These are phyloP conservation scores for Pegoplata infirma DNA, from an alignment of 2,888 invertebrate genomes.

Conservation along the genomic window DNA sequence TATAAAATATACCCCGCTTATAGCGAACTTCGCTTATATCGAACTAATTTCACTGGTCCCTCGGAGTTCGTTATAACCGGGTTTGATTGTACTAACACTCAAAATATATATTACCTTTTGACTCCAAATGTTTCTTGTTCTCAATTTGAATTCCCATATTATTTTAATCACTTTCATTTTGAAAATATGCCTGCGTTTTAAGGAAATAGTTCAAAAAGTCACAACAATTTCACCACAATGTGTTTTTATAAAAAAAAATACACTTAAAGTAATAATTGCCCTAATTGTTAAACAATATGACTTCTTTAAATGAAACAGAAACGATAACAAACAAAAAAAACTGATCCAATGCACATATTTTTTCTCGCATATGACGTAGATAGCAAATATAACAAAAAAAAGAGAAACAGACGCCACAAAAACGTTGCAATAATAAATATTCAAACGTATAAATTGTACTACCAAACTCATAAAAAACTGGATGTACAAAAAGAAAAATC, in stretches of 20 bases:
- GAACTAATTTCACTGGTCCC: no score
- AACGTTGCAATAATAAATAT: conserved; percentile 7
- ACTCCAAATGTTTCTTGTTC: no score
- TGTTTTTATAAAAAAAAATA: background rate
- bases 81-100: no score
- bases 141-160: no score
- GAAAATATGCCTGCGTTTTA: no score
- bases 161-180: no score
- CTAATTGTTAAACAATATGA: conserved; percentile 20
- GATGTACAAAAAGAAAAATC: background rate
- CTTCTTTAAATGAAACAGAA: background rate
- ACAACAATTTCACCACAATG: background rate
- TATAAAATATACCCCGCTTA: no score
- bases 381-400: conserved; percentile 6
- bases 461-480: conserved; percentile 3
- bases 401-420: conserved; percentile 15
- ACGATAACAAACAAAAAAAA: no score
- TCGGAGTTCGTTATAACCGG: no score
- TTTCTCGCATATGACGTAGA: conserved; percentile 26
- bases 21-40: no score
- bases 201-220: no score
- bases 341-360: background rate
- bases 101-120: no score
- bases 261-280: conserved; percentile 2
- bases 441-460: background rate